A percentile compares a stretch with the other conserved stretches of the same genome.
These are phyloP conservation scores for Ophioninae sp. DNA, from an alignment of 2,888 invertebrate genomes.

Conservation along the genomic window DNA sequence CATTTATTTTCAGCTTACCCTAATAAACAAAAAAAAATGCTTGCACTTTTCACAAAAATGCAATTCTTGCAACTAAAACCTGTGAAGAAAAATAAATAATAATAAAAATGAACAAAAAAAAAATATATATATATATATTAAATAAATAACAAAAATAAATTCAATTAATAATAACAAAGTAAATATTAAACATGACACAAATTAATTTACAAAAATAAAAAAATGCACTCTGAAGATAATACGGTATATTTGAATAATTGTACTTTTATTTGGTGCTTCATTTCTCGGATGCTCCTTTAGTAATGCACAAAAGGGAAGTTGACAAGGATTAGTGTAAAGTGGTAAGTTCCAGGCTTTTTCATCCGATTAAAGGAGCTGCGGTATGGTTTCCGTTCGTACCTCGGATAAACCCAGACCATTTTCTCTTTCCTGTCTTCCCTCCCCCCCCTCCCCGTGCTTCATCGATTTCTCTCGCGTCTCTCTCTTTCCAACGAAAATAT, in stretches of 20 bases:
- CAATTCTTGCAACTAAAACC: no score
- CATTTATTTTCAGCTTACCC: no score
- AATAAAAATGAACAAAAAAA: no score
- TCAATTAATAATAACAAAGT: no score
- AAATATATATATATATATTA: no score
- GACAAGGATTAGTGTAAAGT: constrained; percentile 12
- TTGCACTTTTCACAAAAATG: no score
- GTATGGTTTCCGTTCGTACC: constrained; percentile 28
- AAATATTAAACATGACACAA: no score
- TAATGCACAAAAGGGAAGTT: not conserved
- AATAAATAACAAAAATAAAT: no score
- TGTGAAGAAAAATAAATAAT: no score
- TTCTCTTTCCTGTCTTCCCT: not conserved
- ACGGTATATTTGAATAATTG: not conserved
- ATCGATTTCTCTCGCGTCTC: constrained; percentile 1
- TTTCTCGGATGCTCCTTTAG: not conserved
- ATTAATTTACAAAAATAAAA: not conserved
- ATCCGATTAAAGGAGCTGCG: constrained; percentile 29
- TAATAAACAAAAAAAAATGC: no score
- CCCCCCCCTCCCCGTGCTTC: constrained; percentile 20
- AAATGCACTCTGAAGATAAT: not conserved
- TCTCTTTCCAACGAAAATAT: not conserved
- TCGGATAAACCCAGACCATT: not conserved
- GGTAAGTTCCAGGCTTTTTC: constrained; percentile 36
- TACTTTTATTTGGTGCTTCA: not conserved